Conservation (phyloP, 64 coral and sea anemone species). For the Cladopsammia gracilis region DNA sequence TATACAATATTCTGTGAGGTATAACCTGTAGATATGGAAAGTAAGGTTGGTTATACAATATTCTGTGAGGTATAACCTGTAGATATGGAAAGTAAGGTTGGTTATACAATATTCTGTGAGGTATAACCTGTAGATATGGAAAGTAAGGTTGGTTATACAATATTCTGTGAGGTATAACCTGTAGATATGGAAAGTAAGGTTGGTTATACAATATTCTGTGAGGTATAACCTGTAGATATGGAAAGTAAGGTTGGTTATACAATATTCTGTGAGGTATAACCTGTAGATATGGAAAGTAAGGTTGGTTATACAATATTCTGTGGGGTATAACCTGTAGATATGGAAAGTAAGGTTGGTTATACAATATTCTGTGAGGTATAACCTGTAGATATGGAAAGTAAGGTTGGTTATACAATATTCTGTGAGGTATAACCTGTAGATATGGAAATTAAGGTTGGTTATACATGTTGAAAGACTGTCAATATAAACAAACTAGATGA, state of each 20-base stretch:
- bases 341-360: too few species aligned
- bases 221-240: conserved; percentile 52
- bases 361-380: conserved; percentile 84
- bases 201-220: conserved; percentile 78
- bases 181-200: too few species aligned
- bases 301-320: conserved; percentile 74
- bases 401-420: conserved; percentile 61
- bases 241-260: conserved; percentile 1
- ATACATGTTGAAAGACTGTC: too few species aligned
- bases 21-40: conserved; percentile 19
- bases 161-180: conserved; percentile 80
- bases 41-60: conserved; percentile 55
- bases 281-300: not conserved
- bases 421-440: conserved; percentile 71
- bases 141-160: conserved; percentile 38
- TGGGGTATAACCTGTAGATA: conserved; percentile 63
- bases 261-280: conserved; percentile 79
- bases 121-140: conserved; percentile 47
- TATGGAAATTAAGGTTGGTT: too few species aligned
- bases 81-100: too few species aligned
- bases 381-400: not conserved
- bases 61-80: conserved; percentile 75
- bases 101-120: conserved; percentile 80
- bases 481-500: too few species aligned
- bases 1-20: conserved; percentile 83